These are phyloP conservation scores for Corapipo altera DNA, from an alignment of 2,113 vertebrate genomes.

Conservation along the genomic window DNA sequence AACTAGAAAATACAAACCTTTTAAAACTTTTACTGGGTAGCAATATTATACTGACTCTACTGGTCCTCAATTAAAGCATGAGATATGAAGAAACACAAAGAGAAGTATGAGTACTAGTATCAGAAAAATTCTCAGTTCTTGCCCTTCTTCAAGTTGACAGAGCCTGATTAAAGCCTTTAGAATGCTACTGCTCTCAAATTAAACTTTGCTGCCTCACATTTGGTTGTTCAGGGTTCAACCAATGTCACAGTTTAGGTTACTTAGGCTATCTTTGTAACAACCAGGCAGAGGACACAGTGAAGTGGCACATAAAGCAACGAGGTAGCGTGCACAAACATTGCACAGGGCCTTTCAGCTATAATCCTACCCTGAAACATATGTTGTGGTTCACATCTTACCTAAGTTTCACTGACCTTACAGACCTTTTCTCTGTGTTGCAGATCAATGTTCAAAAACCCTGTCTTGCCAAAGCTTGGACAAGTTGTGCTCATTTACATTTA, in stretches of 20 bases:
- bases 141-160: background rate
- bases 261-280: background rate
- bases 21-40: background rate
- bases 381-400: background rate
- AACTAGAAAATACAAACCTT: background rate
- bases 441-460: background rate
- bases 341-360: background rate
- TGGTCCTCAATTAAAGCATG: background rate
- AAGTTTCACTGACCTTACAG: background rate
- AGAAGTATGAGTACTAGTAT: background rate
- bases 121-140: background rate
- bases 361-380: background rate
- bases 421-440: background rate
- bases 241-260: background rate
- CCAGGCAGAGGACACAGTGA: background rate
- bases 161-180: background rate
- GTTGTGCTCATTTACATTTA: background rate
- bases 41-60: background rate
- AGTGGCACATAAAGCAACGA: background rate
- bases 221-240: background rate
- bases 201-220: background rate
- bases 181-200: background rate
- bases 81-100: background rate
- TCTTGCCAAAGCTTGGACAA: background rate
- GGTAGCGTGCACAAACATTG: rapidly evolving